Conservation (phyloP, 2,888 invertebrate genomes). For the Sphaerophoria taeniata region DNA sequence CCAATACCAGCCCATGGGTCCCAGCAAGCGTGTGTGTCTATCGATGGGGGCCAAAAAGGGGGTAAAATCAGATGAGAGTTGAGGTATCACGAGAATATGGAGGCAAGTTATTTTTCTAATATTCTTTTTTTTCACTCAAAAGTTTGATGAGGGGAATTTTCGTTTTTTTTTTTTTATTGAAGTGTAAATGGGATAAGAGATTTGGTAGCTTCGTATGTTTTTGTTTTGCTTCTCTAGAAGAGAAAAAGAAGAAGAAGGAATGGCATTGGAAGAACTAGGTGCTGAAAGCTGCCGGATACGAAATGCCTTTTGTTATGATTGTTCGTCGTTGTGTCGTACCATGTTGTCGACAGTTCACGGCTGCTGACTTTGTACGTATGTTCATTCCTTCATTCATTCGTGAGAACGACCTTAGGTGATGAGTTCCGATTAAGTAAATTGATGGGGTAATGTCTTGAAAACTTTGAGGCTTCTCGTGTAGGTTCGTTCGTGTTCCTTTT, state of each 20-base stretch:
- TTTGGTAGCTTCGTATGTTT: constrained; percentile 41
- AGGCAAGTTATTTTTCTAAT: constrained; percentile 71
- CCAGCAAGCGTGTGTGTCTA: background rate
- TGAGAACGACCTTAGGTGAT: constrained; percentile 44
- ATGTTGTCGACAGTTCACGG: background rate
- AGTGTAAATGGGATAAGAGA: constrained; percentile 63
- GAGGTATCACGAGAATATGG: constrained; percentile 52
- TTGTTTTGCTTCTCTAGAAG: too few species aligned
- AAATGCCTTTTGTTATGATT: constrained; percentile 68
- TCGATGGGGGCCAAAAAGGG: background rate
- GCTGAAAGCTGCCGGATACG: constrained; percentile 40
- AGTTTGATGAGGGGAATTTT: constrained; percentile 38
- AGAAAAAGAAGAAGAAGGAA: constrained; percentile 18
- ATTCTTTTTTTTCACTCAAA: constrained; percentile 18
- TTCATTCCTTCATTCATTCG: constrained; percentile 24
- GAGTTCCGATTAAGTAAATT: constrained; percentile 40
- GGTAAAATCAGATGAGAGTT: constrained; percentile 1
- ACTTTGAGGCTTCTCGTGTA: constrained; percentile 8
- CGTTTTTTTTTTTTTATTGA: constrained; percentile 53
- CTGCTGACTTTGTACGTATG: background rate
- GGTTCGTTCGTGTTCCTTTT: background rate
- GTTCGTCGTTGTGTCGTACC: constrained; percentile 10
- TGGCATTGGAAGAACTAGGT: constrained; percentile 41
- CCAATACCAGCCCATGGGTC: constrained; percentile 11
- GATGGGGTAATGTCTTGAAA: constrained; percentile 30